Base-by-base conservation (phyloP, 2,113 vertebrate genomes). In the Azemiops feae region DNA sequence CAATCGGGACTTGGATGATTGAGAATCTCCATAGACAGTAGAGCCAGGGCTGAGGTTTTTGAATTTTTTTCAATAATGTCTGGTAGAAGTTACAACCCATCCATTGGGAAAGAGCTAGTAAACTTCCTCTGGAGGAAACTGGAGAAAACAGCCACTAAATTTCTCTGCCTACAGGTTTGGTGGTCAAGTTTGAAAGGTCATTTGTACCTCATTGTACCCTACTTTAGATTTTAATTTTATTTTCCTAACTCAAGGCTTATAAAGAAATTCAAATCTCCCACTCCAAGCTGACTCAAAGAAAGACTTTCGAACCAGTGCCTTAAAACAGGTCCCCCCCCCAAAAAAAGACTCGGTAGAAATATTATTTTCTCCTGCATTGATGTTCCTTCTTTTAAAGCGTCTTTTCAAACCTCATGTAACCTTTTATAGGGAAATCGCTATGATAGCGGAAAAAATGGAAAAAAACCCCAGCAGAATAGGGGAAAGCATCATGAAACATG, bases 401-500 rank as follows among this genome's bases (percentile, higher is more conserved):
- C 18, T 52, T 54, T 52, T 50, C 30, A 10, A 43, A 25, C 50
- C 45, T 20, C n/a, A 0, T 53, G n/a, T 10, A 87, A 12, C 18
- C 6, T 88, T 92, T 69, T 30, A 58, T 50, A 45, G 30, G 58
- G 30, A 14, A 93, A 91, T 11, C 92, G 60, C 55, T 57, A 85
- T 69, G 30, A 87, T 3, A 11, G 43, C 87, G 52, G 9, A 92
- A 60, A 43, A 88, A 90, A 92, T 57, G 1, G 88, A 60, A 52
- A 25, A 74, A 92, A 64, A 55, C 95, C 90, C 64, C 91, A 25
- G 23, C 0, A 1, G 89, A 91, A 96, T 1, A 34, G 27, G 27
- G 55, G 93, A 94, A 90, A 92, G 50, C 45, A 87, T 87, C 52
- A 22, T n/a, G 47, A 89, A 95, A 20, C 87, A 93, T 93, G 93